Conservation (phyloP, 1,140 invertebrate species). For the Lasaia peninsularis region DNA sequence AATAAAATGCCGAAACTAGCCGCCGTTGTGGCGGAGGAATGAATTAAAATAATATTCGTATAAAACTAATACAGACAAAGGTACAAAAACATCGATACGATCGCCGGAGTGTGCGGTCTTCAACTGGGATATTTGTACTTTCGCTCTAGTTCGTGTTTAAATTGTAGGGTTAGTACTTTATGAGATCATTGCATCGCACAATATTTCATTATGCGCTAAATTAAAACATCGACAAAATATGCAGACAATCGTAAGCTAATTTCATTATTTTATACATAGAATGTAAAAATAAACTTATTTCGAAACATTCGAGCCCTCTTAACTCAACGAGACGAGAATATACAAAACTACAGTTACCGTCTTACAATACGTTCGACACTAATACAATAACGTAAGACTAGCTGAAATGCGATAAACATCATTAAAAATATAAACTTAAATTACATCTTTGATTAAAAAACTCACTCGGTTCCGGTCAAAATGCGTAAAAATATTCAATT, state of each 20-base stretch:
- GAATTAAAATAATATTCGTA: conserved; percentile 55
- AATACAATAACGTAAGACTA: conserved; percentile 73
- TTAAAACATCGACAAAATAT: conserved; percentile 73
- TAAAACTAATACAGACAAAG: conserved; percentile 68
- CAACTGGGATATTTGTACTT: conserved; percentile 68
- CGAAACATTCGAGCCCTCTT: conserved; percentile 42
- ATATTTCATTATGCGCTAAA: conserved; percentile 56
- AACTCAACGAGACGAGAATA: conserved; percentile 65
- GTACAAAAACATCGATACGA: conserved; percentile 69
- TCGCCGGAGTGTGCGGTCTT: conserved; percentile 25
- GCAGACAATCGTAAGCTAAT: conserved; percentile 61
- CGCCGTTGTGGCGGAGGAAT: conserved; percentile 59
- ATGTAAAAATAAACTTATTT: conserved; percentile 54
- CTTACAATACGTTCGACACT: conserved; percentile 64
- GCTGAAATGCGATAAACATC: conserved; percentile 75
- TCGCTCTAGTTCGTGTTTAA: conserved; percentile 63
- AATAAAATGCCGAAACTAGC: conserved; percentile 53
- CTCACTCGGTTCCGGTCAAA: conserved; percentile 64
- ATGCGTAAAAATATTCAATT: conserved; percentile 64
- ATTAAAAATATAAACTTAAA: conserved; percentile 70
- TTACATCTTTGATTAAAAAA: conserved; percentile 75
- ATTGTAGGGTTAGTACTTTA: conserved; percentile 68
- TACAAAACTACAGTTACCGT: conserved; percentile 68
- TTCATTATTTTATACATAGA: conserved; percentile 53
- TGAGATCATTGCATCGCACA: conserved; percentile 71